Evolutionary conservation across 2,797 vertebrate species (phyloP).

Genomic region (Anomalospiza imberbis): DNA sequence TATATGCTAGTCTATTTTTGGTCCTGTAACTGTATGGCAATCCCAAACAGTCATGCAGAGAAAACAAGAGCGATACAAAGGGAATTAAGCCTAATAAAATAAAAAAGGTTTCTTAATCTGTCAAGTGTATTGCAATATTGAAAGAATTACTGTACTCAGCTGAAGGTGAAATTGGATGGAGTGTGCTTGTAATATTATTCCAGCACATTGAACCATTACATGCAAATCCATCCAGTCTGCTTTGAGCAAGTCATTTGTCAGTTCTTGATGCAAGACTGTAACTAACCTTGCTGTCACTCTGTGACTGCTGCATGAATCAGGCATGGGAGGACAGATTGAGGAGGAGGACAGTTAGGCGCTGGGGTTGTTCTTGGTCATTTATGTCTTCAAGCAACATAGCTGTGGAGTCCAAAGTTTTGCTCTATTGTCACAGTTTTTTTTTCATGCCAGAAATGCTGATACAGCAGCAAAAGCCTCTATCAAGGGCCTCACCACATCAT

Average conservation of each 20-base stretch:
- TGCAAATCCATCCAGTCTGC: not conserved
- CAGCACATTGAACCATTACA: not conserved
- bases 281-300: not conserved
- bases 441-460: slow-evolving; percentile 54
- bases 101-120: slow-evolving; percentile 19
- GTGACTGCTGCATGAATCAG: not conserved
- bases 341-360: not conserved
- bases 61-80: not conserved
- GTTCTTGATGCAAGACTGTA: not conserved
- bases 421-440: not conserved
- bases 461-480: slow-evolving; percentile 47
- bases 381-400: not conserved
- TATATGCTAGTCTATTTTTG: not conserved
- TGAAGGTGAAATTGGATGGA: not conserved
- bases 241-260: not conserved
- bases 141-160: not conserved
- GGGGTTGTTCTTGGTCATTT: not conserved
- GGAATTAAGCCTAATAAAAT: slow-evolving; percentile 21
- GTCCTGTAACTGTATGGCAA: not conserved
- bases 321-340: not conserved
- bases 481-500: slow-evolving; percentile 32
- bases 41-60: not conserved
- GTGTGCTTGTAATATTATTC: not conserved
- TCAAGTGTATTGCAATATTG: slow-evolving; percentile 13
- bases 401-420: slow-evolving; percentile 14